These are phyloP conservation scores for Tetragonisca angustula DNA, from an alignment of 2,888 invertebrate species.

Conservation along the genomic window DNA sequence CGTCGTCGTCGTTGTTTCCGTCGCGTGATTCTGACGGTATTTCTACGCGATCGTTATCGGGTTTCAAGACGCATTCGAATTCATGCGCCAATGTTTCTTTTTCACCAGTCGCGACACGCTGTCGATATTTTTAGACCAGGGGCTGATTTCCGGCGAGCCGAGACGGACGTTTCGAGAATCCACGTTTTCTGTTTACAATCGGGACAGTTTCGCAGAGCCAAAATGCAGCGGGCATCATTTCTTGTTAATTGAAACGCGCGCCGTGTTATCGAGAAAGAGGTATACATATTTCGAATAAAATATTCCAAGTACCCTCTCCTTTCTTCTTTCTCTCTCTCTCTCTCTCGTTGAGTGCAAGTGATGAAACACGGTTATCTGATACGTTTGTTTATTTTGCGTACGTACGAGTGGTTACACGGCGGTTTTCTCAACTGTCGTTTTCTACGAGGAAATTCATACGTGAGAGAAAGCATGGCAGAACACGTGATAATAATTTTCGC, in stretches of 20 bases:
- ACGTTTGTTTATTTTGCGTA: not conserved
- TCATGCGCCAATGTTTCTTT: not conserved
- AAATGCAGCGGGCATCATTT: not conserved
- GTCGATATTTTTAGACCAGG: constrained; percentile 25
- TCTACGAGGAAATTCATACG: not conserved
- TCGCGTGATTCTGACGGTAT: not conserved
- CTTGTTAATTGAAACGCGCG: not conserved
- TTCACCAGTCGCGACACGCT: not conserved
- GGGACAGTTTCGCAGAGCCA: not conserved
- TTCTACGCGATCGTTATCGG: too few species aligned
- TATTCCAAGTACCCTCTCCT: not conserved
- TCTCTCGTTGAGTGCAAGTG: not conserved
- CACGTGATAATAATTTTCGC: not conserved
- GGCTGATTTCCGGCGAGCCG: constrained; percentile 11
- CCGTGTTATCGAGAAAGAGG: not conserved
- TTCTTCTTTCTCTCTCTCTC: not conserved
- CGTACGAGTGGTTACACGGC: not conserved
- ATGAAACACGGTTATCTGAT: not conserved
- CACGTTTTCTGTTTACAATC: constrained; percentile 4
- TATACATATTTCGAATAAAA: not conserved
- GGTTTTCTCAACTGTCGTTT: not conserved
- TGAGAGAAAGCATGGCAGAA: not conserved
- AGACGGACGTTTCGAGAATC: not conserved
- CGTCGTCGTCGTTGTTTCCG: too few species aligned
- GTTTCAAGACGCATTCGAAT: not conserved